phyloP scores from a whole-genome alignment of 2,113 vertebrate genomes.

The Phoxinus phoxinus region DNA sequence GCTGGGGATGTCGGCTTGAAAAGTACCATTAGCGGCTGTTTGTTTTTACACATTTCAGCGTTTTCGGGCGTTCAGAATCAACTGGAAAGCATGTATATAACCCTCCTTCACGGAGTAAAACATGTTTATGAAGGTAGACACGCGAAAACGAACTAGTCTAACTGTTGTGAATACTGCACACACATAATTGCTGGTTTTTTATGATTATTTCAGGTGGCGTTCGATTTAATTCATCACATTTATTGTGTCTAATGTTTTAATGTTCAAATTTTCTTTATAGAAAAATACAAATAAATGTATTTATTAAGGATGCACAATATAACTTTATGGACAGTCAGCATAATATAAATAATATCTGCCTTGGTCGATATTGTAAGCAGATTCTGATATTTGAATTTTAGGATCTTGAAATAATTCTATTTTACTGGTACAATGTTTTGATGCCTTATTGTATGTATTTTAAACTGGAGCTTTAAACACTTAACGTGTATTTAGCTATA shows the following conservation, averaged over 20 bases:
- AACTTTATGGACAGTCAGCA: neutral
- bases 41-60: constrained; percentile 42
- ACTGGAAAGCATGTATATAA: neutral
- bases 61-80: constrained; percentile 14
- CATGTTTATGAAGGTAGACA: neutral
- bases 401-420: neutral
- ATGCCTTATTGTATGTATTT: neutral
- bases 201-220: neutral
- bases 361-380: neutral
- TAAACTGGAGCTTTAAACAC: neutral
- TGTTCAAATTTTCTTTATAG: neutral
- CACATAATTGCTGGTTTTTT: neutral
- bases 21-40: constrained; percentile 32
- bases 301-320: neutral
- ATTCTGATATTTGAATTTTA: neutral
- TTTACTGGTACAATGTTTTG: neutral
- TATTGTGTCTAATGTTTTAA: neutral
- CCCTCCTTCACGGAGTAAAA: neutral
- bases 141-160: neutral
- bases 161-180: neutral
- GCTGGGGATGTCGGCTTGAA: constrained; percentile 19
- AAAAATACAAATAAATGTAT: neutral
- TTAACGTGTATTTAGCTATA: neutral
- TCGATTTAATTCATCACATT: neutral
- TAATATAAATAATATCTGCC: neutral